Percentiles rank a stretch among this genome's conserved stretches.
phyloP scores from a whole-genome alignment of 2,113 vertebrate species.

The Ursus arctos region DNA sequence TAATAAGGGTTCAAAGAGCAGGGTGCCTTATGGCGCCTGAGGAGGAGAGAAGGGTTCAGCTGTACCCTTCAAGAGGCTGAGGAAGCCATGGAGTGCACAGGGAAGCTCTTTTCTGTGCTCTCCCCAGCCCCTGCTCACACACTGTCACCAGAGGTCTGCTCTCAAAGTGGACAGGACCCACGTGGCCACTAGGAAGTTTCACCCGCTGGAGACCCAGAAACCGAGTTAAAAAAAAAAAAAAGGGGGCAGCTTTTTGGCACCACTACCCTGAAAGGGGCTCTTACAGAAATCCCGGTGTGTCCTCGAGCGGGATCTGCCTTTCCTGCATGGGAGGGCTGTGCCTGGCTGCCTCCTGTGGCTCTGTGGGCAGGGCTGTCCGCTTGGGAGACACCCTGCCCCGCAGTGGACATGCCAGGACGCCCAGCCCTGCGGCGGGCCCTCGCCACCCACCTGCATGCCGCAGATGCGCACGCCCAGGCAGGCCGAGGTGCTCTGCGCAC shows the following conservation, averaged over 20 bases:
- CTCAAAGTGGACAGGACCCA: background rate
- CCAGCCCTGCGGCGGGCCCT: fast-evolving
- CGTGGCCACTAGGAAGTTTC: background rate
- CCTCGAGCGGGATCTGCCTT: background rate
- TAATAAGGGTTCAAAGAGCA: background rate
- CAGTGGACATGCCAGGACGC: fast-evolving
- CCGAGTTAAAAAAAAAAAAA: background rate
- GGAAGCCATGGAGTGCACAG: background rate
- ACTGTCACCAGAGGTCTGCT: background rate
- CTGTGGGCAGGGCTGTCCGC: too few species aligned
- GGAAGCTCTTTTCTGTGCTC: background rate
- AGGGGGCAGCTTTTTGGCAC: background rate
- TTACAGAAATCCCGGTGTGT: background rate
- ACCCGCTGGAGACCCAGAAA: background rate
- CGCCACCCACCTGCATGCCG: conserved; percentile 88
- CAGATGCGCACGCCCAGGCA: conserved; percentile 88
- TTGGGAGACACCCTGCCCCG: fast-evolving
- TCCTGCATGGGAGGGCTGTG: background rate
- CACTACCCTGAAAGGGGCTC: background rate
- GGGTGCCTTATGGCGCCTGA: background rate
- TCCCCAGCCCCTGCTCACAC: background rate
- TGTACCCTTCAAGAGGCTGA: background rate
- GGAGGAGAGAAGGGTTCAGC: background rate
- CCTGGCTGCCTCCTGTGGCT: background rate
- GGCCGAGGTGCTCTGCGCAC: conserved; percentile 89